phyloP scores from a whole-genome alignment of 2,113 vertebrate species.

The Microcebus lehilahytsara region DNA sequence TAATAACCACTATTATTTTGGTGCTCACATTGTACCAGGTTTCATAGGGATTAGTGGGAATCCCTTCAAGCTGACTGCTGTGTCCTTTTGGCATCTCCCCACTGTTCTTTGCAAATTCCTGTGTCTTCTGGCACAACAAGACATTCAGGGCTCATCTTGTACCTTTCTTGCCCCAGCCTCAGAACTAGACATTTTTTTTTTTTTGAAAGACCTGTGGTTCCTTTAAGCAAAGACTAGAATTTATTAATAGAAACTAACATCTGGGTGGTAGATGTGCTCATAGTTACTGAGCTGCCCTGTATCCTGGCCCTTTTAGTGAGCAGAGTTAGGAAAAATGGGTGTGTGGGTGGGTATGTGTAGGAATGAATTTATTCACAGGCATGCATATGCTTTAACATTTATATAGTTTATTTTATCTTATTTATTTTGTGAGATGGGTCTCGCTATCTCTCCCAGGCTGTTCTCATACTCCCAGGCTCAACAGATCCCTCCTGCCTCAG shows the following conservation, averaged over 20 bases:
- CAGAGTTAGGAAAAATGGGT: background rate
- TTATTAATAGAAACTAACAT: background rate
- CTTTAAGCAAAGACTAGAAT: background rate
- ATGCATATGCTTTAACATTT: background rate
- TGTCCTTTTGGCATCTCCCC: background rate
- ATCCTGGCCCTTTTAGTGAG: background rate
- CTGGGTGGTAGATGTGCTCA: background rate
- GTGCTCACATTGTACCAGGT: background rate
- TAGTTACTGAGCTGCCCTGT: background rate
- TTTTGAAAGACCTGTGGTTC: background rate
- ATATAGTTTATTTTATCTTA: too few relatives aligned
- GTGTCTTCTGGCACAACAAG: background rate
- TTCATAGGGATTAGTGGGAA: background rate
- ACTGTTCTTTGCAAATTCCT: background rate
- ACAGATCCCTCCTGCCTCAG: too few relatives aligned
- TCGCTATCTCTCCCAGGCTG: too few relatives aligned
- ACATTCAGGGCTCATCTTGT: background rate
- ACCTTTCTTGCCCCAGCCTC: background rate
- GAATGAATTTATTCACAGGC: background rate
- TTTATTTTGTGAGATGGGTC: too few relatives aligned
- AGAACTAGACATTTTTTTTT: background rate
- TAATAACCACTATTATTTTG: background rate
- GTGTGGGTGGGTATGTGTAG: too few relatives aligned
- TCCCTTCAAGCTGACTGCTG: background rate
- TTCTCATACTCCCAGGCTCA: too few relatives aligned